Base-by-base conservation (phyloP, 2,888 invertebrate genomes). In the Trissoscelio sp. region DNA sequence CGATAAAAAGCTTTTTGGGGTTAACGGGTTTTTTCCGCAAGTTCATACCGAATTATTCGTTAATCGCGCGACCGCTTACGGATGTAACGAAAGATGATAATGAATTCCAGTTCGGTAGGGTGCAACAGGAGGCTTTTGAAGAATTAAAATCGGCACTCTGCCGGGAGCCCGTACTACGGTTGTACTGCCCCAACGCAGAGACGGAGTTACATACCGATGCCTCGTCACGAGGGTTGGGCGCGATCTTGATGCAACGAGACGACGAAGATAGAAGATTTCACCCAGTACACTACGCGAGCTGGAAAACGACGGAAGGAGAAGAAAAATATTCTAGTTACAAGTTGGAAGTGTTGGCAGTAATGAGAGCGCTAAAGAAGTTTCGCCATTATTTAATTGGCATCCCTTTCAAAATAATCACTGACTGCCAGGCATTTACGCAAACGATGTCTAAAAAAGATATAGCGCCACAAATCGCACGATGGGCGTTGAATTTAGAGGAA, bases 291-390 rank as follows among this genome's bases (percentile, higher is more conserved):
- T 80, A 51, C 48, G 46, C 57, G n/a, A 74, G 64, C 42, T 46
- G 55, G 4, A 73, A 66, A 3, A 70, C 70, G 6, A 60, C 34
- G 0, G 18, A 14, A 0, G 14, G 44, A 0, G 62, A 79, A 31
- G 6, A 24, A 9, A 67, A 62, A 14, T 79, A 79, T 9, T 39
- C 28, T 3, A 74, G 79, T 18, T 80, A 80, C 9, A 73, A 74
- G 12, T 12, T 74, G 1, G 73, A 79, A 11, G 62, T 62, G 3
- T 2, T 74, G 0, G 79, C 62, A 9, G 28, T 79, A 1, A 46
- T 79, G 18, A 51, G n/a, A 28, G 51, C 51, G 1, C 44, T 86
- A 0, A 84, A 87, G 24, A 80, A 86, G 57, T 83, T 86, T 39
- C 28, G 58, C 0, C 34, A 53, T 20, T 67, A 67, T 24, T 24